These are phyloP conservation scores for Hozukius guyotensis DNA, from an alignment of 2,797 vertebrate species.

Conservation along the genomic window DNA sequence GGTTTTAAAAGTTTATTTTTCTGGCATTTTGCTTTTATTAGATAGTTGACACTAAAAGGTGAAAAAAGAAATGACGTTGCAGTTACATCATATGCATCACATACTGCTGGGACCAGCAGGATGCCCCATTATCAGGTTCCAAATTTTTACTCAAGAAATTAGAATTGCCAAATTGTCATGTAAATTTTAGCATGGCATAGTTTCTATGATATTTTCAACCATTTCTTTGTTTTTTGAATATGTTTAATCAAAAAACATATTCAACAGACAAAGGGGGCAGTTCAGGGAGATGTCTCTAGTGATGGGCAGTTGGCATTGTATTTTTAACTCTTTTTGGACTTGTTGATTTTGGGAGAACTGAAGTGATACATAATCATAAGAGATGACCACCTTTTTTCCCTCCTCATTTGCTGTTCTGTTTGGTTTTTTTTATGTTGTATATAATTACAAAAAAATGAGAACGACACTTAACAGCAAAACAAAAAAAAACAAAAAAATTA, in stretches of 20 bases:
- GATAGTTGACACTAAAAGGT: slow-evolving; percentile 21
- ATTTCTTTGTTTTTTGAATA: neutral
- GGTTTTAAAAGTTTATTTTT: slow-evolving; percentile 42
- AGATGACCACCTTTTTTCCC: neutral
- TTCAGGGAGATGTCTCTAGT: neutral
- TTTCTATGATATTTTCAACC: neutral
- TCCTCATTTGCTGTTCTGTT: neutral
- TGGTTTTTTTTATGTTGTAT: neutral
- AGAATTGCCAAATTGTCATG: neutral
- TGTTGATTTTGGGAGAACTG: neutral
- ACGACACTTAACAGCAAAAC: neutral
- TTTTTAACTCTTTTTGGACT: neutral
- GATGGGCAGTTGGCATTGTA: neutral
- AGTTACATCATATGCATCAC: slow-evolving; percentile 11
- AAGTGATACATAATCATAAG: neutral
- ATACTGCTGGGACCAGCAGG: slow-evolving; percentile 13
- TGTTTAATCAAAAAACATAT: neutral
- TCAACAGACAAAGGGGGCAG: neutral
- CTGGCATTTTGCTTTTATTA: slow-evolving; percentile 49
- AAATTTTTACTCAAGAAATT: neutral
- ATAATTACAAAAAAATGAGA: neutral
- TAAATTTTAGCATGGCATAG: neutral
- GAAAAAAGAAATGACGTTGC: slow-evolving; percentile 18
- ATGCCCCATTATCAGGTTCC: neutral
- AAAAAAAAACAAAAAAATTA: neutral